Evolutionary conservation across 2,113 vertebrate genomes (phyloP).

Genomic region (Gila orcuttii): DNA sequence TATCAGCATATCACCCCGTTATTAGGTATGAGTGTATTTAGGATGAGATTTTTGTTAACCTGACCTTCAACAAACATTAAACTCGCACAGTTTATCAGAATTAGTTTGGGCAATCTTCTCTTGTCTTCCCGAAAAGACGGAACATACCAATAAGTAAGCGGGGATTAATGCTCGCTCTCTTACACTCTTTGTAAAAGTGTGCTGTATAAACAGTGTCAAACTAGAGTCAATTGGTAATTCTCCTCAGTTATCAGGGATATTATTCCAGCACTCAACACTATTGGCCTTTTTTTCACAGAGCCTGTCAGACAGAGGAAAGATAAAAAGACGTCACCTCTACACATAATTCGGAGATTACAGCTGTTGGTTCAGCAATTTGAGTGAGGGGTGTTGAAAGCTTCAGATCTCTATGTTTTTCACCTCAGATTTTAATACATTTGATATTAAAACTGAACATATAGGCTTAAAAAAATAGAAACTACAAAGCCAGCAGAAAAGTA

Average conservation of each 20-base stretch:
- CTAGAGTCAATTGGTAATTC: conserved; percentile 22
- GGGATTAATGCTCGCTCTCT: conserved; percentile 6
- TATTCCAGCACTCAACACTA: conserved; percentile 30
- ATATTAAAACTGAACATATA: not conserved
- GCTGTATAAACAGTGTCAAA: conserved; percentile 31
- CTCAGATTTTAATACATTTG: not conserved
- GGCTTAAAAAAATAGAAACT: not conserved
- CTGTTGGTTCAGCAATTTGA: conserved; percentile 17
- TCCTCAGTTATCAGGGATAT: conserved; percentile 26
- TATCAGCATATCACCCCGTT: not conserved
- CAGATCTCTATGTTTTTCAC: not conserved
- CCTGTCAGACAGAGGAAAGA: not conserved
- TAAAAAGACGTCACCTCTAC: conserved; percentile 3
- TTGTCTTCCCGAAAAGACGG: not conserved
- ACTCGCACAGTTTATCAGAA: not conserved
- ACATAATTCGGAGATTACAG: conserved; percentile 33
- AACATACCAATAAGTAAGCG: not conserved
- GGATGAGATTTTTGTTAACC: not conserved
- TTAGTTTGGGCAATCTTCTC: not conserved
- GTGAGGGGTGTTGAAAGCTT: not conserved
- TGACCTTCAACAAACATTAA: conserved; percentile 3
- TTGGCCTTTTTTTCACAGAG: not conserved
- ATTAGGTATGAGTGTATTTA: conserved; percentile 8
- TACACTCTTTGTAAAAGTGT: conserved; percentile 5
- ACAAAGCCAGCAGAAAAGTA: not conserved